Evolutionary conservation across 2,888 invertebrate species (phyloP).

Genomic region (Iphiclides podalirius): DNA sequence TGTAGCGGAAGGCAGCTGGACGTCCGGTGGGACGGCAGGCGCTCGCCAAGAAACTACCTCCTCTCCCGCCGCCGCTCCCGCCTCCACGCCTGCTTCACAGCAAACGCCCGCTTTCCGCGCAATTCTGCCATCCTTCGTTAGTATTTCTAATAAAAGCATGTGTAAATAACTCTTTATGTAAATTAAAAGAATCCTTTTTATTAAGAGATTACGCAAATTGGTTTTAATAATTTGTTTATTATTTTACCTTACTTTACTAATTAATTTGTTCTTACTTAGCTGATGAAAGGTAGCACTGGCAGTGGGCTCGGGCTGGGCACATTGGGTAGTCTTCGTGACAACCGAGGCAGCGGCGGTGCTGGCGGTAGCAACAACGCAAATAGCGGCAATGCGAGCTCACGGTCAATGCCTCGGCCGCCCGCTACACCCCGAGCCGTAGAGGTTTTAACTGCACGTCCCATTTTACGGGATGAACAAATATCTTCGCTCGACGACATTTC

Average conservation of each 20-base stretch:
- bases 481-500: conserved; percentile 95
- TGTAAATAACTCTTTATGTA: too few relatives aligned
- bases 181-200: too few relatives aligned
- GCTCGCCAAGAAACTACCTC: conserved; percentile 77
- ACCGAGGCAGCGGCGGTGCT: conserved; percentile 41
- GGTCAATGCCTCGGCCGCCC: conserved; percentile 43
- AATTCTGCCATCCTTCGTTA: conserved; percentile 89
- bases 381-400: conserved; percentile 31
- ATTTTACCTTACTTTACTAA: background rate
- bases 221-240: conserved; percentile 1
- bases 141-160: conserved; percentile 43
- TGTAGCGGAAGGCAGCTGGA: conserved; percentile 92
- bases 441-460: conserved; percentile 87
- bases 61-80: conserved; percentile 76
- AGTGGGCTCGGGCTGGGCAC: conserved; percentile 70
- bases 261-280: conserved; percentile 33
- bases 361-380: conserved; percentile 34
- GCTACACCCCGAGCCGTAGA: conserved; percentile 79
- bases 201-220: too few relatives aligned
- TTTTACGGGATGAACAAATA: conserved; percentile 95
- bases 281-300: conserved; percentile 75
- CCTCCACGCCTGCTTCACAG: conserved; percentile 74
- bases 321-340: conserved; percentile 59
- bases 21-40: conserved; percentile 89
- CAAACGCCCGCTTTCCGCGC: conserved; percentile 85